A percentile compares a stretch with the other conserved stretches of the same genome.
Conservation (phyloP, 2,113 vertebrate species). For the Colossoma macropomum region DNA sequence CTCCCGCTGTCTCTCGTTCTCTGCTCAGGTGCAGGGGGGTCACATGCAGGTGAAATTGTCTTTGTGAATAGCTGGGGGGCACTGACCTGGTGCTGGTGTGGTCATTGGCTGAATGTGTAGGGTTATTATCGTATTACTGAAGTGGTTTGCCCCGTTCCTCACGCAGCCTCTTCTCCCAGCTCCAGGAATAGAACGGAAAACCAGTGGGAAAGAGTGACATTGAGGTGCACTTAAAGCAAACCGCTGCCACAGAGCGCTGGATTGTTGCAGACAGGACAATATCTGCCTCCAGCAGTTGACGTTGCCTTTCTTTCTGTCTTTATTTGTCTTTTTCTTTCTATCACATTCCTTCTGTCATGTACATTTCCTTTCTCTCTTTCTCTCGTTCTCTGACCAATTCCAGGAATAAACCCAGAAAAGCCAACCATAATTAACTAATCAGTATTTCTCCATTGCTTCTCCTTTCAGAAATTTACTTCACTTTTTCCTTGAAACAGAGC, state of each 20-base stretch:
- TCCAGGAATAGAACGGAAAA: constrained; percentile 18
- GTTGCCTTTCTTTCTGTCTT: constrained; percentile 1
- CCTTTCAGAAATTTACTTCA: background rate
- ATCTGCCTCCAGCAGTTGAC: background rate
- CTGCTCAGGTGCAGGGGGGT: background rate
- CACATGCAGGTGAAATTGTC: background rate
- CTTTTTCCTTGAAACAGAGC: background rate
- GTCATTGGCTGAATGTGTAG: background rate
- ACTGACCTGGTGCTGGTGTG: background rate
- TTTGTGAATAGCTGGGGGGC: background rate
- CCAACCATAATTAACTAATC: background rate
- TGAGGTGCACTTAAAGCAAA: background rate
- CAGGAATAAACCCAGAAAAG: background rate
- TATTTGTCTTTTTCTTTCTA: background rate
- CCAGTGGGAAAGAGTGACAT: background rate
- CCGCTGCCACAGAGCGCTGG: background rate
- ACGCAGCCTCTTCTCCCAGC: background rate
- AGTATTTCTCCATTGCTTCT: background rate
- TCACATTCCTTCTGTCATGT: background rate
- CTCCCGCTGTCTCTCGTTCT: too few species aligned
- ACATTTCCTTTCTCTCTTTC: background rate
- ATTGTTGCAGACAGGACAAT: background rate
- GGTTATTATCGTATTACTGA: constrained; percentile 27
- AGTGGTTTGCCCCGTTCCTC: background rate
- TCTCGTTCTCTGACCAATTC: background rate